These are phyloP conservation scores for Chalcis sispes DNA, from an alignment of 2,888 invertebrate species.

Conservation along the genomic window DNA sequence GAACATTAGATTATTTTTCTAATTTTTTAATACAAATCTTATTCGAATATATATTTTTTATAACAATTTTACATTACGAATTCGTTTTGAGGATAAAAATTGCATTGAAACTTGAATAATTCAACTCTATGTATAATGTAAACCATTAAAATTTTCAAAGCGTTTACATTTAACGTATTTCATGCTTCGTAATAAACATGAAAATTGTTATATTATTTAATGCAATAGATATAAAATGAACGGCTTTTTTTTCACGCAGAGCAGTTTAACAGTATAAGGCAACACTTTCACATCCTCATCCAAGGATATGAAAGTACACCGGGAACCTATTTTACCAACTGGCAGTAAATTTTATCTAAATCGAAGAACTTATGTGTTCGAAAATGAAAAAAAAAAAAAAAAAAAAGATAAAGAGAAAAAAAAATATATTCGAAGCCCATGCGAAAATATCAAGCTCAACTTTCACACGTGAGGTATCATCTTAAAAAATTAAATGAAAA, in stretches of 20 bases:
- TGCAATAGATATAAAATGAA: not conserved
- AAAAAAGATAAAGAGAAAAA: conserved; percentile 6
- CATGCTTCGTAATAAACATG: too few species aligned
- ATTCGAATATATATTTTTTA: too few species aligned
- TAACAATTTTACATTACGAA: too few species aligned
- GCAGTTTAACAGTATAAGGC: not conserved
- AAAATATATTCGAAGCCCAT: not conserved
- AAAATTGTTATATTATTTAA: too few species aligned
- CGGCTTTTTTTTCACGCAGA: not conserved
- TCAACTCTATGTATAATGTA: too few species aligned
- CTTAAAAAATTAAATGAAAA: not conserved
- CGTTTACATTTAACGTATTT: too few species aligned
- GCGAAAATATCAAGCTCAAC: not conserved
- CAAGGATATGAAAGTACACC: conserved; percentile 33
- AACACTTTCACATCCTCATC: conserved; percentile 50
- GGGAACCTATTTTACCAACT: conserved; percentile 54
- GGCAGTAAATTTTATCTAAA: conserved; percentile 41
- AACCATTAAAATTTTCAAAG: too few species aligned
- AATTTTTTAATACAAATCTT: too few species aligned
- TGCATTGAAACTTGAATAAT: too few species aligned
- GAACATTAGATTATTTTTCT: too few species aligned
- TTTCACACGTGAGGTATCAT: not conserved
- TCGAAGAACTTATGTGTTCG: conserved; percentile 2
- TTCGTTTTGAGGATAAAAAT: too few species aligned
- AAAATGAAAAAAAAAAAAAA: not conserved